A percentile compares a stretch with the other conserved stretches of the same genome.
phyloP scores from a whole-genome alignment of 2,888 invertebrate genomes.

The Cheilosia impressa region DNA sequence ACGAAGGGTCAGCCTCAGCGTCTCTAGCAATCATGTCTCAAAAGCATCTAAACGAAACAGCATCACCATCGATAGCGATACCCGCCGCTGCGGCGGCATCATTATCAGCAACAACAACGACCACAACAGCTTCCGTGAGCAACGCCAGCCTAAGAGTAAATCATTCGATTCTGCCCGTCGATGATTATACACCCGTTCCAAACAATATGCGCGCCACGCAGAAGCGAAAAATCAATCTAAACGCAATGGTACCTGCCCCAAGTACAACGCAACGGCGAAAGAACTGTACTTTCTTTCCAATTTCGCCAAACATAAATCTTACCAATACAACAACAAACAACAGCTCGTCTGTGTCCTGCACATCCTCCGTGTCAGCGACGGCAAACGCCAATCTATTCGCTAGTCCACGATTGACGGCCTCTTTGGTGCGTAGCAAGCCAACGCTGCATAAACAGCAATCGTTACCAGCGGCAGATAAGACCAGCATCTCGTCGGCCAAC shows the following conservation, averaged over 20 bases:
- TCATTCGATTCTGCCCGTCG: constrained; percentile 35
- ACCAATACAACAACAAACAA: constrained; percentile 46
- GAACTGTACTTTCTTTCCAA: constrained; percentile 94
- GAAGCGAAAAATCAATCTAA: constrained; percentile 82
- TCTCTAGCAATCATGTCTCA: constrained; percentile 83
- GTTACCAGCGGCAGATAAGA: constrained; percentile 76
- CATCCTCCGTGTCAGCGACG: constrained; percentile 31
- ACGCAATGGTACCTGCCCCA: constrained; percentile 78
- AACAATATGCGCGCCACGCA: constrained; percentile 74
- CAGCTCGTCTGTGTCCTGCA: constrained; percentile 41
- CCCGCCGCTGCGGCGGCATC: constrained; percentile 77
- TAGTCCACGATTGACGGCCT: constrained; percentile 90
- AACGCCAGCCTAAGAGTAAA: constrained; percentile 29
- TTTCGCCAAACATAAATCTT: constrained; percentile 86
- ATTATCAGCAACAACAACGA: constrained; percentile 66
- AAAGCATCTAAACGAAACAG: constrained; percentile 80
- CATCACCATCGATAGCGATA: constrained; percentile 64
- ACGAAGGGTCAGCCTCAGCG: constrained; percentile 83
- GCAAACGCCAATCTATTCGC: constrained; percentile 85
- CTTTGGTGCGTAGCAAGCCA: constrained; percentile 86
- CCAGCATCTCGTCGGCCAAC: constrained; percentile 56
- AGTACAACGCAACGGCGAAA: constrained; percentile 90
- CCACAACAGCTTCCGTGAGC: constrained; percentile 58
- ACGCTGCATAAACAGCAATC: constrained; percentile 81
- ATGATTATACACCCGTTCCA: constrained; percentile 27